Conservation (phyloP, 1,140 invertebrate species). For the Philotrypesis tridentata region DNA sequence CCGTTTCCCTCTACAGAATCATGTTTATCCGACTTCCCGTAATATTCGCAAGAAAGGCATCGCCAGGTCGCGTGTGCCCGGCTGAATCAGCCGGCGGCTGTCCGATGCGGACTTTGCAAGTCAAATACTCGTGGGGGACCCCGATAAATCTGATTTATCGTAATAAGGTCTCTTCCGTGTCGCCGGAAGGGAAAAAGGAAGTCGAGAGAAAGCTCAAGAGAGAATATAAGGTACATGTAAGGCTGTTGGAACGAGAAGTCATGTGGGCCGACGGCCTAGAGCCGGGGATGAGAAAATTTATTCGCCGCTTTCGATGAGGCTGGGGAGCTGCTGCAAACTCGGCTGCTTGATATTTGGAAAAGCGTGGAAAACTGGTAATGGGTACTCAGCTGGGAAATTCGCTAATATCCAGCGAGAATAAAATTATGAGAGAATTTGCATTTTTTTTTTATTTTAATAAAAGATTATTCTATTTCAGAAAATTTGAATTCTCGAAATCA, state of each 20-base stretch:
- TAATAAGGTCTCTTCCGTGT: slow-evolving; percentile 45
- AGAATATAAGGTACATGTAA: slow-evolving; percentile 7
- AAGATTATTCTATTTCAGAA: too few relatives aligned
- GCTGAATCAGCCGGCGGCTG: slow-evolving; percentile 3
- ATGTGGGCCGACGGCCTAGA: neutral
- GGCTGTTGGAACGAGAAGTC: neutral
- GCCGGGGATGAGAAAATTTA: slow-evolving; percentile 13
- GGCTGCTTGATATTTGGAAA: neutral
- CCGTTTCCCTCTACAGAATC: neutral
- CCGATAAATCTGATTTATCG: slow-evolving; percentile 61
- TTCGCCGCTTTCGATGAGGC: neutral
- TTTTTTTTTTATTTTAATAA: neutral
- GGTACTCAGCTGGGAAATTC: neutral
- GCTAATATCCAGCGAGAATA: neutral
- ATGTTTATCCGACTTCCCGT: neutral
- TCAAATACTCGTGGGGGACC: slow-evolving; percentile 27
- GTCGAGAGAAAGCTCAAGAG: neutral
- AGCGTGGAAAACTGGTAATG: neutral
- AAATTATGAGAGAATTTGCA: neutral
- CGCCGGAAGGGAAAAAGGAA: slow-evolving; percentile 13
- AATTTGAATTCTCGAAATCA: too few relatives aligned
- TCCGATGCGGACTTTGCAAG: slow-evolving; percentile 31
- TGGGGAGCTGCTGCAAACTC: neutral
- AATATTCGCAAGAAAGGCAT: neutral
- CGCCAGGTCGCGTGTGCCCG: neutral